These are phyloP conservation scores for Artemia sp. DNA, from an alignment of 2,888 invertebrate species.

Conservation along the genomic window DNA sequence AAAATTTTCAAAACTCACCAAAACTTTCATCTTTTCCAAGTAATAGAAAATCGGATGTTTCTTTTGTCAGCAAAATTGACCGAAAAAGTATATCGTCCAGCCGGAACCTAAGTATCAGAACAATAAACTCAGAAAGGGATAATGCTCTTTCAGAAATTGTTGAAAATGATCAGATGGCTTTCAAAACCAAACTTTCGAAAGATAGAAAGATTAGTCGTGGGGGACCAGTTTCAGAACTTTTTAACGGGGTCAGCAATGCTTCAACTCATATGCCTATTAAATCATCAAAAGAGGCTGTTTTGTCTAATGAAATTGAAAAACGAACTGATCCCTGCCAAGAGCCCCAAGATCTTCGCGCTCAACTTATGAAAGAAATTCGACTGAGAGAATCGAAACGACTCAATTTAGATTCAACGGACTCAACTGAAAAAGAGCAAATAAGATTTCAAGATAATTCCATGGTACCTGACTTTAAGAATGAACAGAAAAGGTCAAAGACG, in stretches of 20 bases:
- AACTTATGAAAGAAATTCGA: constrained; percentile 14
- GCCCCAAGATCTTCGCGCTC: constrained; percentile 8
- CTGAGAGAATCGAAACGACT: constrained; percentile 9
- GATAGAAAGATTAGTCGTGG: background rate
- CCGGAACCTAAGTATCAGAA: background rate
- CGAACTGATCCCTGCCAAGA: background rate
- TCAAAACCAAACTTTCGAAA: background rate
- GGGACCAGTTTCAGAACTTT: background rate
- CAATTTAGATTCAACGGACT: background rate
- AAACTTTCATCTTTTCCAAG: no score
- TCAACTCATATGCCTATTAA: background rate
- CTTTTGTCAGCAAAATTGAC: constrained; percentile 3
- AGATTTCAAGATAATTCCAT: no score
- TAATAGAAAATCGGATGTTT: background rate
- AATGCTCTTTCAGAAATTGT: constrained; percentile 7
- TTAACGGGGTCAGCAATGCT: constrained; percentile 12
- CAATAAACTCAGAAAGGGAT: background rate
- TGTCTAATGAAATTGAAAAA: background rate
- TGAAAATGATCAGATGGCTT: constrained; percentile 4
- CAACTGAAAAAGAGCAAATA: no score
- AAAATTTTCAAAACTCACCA: background rate
- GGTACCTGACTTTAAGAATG: no score
- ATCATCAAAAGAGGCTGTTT: background rate
- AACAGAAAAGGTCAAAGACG: no score
- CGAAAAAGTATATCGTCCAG: constrained; percentile 8